Evolutionary conservation across 1,140 invertebrate species (phyloP).

Genomic region (Cydia amplana): DNA sequence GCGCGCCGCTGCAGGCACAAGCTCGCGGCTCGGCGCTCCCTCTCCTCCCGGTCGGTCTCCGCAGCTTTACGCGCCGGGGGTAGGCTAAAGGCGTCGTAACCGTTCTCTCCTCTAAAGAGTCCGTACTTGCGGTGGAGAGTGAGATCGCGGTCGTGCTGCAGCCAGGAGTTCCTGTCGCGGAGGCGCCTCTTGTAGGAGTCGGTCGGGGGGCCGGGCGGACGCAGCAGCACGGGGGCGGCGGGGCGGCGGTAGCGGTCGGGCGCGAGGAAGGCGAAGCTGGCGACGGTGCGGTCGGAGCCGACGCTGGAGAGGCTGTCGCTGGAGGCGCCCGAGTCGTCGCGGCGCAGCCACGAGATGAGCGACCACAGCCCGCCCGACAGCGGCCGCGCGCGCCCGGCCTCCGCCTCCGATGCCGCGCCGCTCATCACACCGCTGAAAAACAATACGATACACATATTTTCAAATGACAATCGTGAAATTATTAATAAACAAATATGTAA

Average conservation of each 20-base stretch:
- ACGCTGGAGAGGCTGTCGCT: constrained; percentile 68
- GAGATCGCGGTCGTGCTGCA: constrained; percentile 80
- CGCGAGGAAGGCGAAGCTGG: constrained; percentile 85
- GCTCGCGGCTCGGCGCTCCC: constrained; percentile 78
- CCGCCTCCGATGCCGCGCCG: constrained; percentile 49
- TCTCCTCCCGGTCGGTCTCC: constrained; percentile 58
- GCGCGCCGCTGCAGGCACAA: constrained; percentile 77
- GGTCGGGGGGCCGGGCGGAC: constrained; percentile 78
- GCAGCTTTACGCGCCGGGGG: constrained; percentile 67
- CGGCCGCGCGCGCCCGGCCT: constrained; percentile 61
- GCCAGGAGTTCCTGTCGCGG: constrained; percentile 80
- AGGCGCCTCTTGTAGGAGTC: constrained; percentile 82
- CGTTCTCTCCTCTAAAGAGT: constrained; percentile 77
- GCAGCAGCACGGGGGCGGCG: constrained; percentile 63
- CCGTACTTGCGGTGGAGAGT: constrained; percentile 83
- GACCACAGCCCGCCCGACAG: constrained; percentile 68
- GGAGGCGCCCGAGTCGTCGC: constrained; percentile 58
- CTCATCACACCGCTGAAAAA: constrained; percentile 71
- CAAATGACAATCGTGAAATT: neutral
- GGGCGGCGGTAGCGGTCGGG: constrained; percentile 74
- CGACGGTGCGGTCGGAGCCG: constrained; percentile 85
- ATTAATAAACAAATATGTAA: neutral
- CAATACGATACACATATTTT: neutral
- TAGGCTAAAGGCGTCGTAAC: constrained; percentile 80
- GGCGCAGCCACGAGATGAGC: constrained; percentile 67